Evolutionary conservation across 2,113 vertebrate genomes (phyloP).

Genomic region (Saccopteryx bilineata): DNA sequence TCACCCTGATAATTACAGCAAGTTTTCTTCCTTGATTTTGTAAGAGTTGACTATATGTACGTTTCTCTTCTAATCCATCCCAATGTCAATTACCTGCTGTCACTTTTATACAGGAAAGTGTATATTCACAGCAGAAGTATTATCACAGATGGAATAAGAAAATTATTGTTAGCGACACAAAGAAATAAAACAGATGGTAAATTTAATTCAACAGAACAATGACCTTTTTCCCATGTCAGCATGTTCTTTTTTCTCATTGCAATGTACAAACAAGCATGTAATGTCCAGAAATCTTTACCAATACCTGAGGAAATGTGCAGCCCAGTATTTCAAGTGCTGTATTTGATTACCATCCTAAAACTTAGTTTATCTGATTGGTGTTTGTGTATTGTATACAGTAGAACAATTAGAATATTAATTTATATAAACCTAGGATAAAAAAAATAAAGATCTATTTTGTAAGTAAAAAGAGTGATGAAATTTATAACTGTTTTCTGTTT

Average conservation of each 20-base stretch:
- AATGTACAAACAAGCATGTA: constrained; percentile 62
- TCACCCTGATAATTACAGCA: constrained; percentile 44
- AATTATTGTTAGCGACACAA: constrained; percentile 69
- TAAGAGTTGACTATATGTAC: background rate
- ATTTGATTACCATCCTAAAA: background rate
- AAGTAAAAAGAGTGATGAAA: background rate
- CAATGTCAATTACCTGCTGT: constrained; percentile 75
- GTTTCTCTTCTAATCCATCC: constrained; percentile 73
- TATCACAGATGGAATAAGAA: constrained; percentile 83
- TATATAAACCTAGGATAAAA: background rate
- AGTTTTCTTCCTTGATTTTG: constrained; percentile 68
- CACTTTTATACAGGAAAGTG: constrained; percentile 68
- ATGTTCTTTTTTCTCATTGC: constrained; percentile 60
- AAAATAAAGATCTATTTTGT: background rate
- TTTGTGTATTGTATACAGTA: background rate
- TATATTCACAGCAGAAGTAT: constrained; percentile 75
- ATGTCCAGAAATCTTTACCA: background rate
- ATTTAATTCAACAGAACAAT: constrained; percentile 68
- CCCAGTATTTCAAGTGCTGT: background rate
- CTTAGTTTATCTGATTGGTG: background rate
- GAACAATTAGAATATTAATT: background rate
- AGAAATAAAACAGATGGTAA: constrained; percentile 79
- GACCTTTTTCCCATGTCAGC: constrained; percentile 67
- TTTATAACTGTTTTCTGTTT: background rate
- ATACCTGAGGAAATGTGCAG: background rate